Evolutionary conservation across 2,797 vertebrate genomes (phyloP), one percentile per base, ranked within the genome.

Genomic region (Sebastiscus albofasciatus): DNA sequence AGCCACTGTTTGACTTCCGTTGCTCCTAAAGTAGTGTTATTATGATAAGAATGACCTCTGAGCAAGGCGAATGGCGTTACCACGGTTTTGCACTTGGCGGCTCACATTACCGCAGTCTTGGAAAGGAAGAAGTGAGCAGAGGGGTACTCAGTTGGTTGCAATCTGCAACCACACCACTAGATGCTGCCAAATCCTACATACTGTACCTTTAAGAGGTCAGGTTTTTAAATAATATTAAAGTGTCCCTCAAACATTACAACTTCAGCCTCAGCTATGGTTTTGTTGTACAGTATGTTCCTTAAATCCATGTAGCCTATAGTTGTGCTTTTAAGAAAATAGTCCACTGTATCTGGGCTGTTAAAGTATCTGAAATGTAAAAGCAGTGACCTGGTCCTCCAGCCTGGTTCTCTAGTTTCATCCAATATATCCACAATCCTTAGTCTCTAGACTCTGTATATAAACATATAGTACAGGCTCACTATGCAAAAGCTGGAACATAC

Each of bases 1-100:
- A 42, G 39, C 14, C 14, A 6, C 0, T 14, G 0, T 16, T 14
- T 42, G 39, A 42, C 14, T 42, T 16, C 39, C 0, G 0, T 42
- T 42, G 39, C 39, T 42, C 0, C 39, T 42, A 0, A 42, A 46
- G 16, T 18, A 18, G 16, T 1, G 0, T 46, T 46, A 18, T 46
- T 46, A 46, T 46, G 3, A 18, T 46, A 46, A 42, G 6, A 0
- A 42, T 42, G 39, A 6, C 39, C 6, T 46, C 42, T 46, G 42
- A 46, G 42, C 6, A 6, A 46, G 42, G 42, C 0, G 0, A 18
- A 46, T 14, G 42, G 42, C 39, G 39, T 16, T 16, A 42, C 39
- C 39, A 42, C 2, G 14, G 39, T 42, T 42, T 42, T 42, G 39
- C 14, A 42, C 39, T 42, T 14, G 6, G 14, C 14, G 6, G 42